Evolutionary conservation across 2,113 vertebrate species (phyloP), one percentile per base, ranked within the genome.

Genomic region (Nasalis larvatus): DNA sequence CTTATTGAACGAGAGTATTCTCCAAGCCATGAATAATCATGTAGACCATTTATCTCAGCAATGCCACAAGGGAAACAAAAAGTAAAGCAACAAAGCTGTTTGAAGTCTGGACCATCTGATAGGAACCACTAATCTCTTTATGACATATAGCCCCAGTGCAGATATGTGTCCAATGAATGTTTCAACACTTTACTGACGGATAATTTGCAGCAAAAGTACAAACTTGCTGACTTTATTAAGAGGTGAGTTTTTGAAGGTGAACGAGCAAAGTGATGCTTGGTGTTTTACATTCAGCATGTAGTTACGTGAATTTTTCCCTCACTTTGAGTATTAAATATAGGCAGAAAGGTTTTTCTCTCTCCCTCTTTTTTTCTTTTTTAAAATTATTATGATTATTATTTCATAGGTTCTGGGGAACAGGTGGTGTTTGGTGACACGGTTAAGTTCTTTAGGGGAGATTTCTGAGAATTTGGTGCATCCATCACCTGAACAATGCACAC

Each of bases 11-110:
- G 47, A 42, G 42, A 74, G 63, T 84, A 16, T 92, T 86, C 56
- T 91, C 56, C 10, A 76, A 25, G 54, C 74, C 35, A 32, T 95
- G 89, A 92, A 95, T 97, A 98, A 73, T 97, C 63, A 96, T 30
- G 74, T 3, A 49, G 92, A 80, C 20, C 37, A 81, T 94, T 95
- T 87, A 92, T 96, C 74, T 96, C 23, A 63, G 83, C 20, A 63
- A 56, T 73, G 80, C 94, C 58, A 42, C 14, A 27, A 69, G 92
- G 60, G 68, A 95, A 83, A 54, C 68, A 94, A 45, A 94, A 58
- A 89, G 84, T 12, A 89, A 86, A 76, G 42, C 60, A 80, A 20
- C 73, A 74, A 69, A 96, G 30, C 23, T 80, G 76, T 97, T 74
- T 84, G 80, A 93, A 90, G 97, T 85, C 18, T 71, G 37, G 71